Conservation (phyloP, 2,888 invertebrate genomes). For the Harpalus rubripes region DNA sequence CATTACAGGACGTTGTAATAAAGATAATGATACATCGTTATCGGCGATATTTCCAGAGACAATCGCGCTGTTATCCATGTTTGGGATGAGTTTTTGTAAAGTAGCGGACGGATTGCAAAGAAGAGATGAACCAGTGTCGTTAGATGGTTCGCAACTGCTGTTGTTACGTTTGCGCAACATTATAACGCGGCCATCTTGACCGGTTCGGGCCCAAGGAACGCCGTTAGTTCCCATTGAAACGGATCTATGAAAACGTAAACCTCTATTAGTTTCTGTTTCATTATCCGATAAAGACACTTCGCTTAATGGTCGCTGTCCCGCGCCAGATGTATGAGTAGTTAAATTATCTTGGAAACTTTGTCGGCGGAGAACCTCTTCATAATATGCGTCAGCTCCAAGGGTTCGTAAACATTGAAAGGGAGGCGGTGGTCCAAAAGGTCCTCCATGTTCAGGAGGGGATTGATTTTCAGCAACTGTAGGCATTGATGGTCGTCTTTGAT, state of each 20-base stretch:
- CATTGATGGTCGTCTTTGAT: constrained; percentile 75
- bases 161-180: constrained; percentile 85
- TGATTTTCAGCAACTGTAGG: constrained; percentile 81
- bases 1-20: constrained; percentile 91
- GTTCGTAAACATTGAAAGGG: constrained; percentile 82
- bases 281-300: constrained; percentile 80
- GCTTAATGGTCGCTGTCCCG: constrained; percentile 79
- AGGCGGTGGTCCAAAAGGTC: constrained; percentile 80
- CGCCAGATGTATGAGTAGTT: constrained; percentile 69
- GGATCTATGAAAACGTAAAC: constrained; percentile 88
- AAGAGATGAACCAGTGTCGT: constrained; percentile 86
- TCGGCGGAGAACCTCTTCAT: constrained; percentile 78
- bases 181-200: constrained; percentile 80
- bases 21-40: constrained; percentile 79
- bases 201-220: constrained; percentile 81
- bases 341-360: constrained; percentile 73
- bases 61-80: constrained; percentile 80
- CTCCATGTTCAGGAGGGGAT: constrained; percentile 79
- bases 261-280: constrained; percentile 79
- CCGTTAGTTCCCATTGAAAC: constrained; percentile 90
- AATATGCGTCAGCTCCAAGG: constrained; percentile 77
- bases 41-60: constrained; percentile 74
- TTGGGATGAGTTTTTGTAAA: constrained; percentile 88
- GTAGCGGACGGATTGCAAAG: constrained; percentile 94
- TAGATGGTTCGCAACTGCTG: constrained; percentile 83